phyloP scores from a whole-genome alignment of 1,140 invertebrate species.

The Temnothorax longispinosus region DNA sequence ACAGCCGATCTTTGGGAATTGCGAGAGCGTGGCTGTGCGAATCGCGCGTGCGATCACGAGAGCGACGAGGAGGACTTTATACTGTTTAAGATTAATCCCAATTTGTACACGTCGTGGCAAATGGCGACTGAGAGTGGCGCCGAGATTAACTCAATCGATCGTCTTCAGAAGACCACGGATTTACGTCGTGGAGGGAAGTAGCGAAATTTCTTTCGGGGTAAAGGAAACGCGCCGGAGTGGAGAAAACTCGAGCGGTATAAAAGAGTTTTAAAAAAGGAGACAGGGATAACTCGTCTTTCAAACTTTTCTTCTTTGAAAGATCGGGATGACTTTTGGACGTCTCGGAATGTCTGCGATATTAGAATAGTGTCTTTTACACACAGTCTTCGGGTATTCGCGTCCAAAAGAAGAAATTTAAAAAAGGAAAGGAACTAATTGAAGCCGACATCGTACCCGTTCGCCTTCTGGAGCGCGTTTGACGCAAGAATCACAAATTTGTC shows the following conservation, averaged over 20 bases:
- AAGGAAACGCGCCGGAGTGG: neutral
- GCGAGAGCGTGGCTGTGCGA: constrained; percentile 70
- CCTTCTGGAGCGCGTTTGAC: constrained; percentile 64
- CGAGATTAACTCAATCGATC: constrained; percentile 27
- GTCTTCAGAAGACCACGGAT: constrained; percentile 22
- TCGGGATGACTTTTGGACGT: neutral
- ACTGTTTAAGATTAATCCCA: constrained; percentile 59
- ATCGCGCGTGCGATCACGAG: constrained; percentile 64
- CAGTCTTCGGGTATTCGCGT: neutral
- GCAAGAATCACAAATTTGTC: constrained; percentile 69
- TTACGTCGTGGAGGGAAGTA: neutral
- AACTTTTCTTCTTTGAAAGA: neutral
- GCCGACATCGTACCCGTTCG: neutral
- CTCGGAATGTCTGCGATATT: neutral
- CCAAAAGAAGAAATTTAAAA: neutral
- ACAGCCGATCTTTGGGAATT: constrained; percentile 25
- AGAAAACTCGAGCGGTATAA: neutral
- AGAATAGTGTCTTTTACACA: constrained; percentile 15
- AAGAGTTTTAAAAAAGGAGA: neutral
- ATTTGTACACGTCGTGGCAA: constrained; percentile 62
- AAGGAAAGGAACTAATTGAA: neutral
- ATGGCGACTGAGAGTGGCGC: constrained; percentile 68
- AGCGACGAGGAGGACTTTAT: constrained; percentile 45
- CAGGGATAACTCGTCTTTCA: neutral
- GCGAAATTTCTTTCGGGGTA: neutral